Base-by-base conservation (phyloP, 2,797 vertebrate species). In the Neomorphus geoffroyi region DNA sequence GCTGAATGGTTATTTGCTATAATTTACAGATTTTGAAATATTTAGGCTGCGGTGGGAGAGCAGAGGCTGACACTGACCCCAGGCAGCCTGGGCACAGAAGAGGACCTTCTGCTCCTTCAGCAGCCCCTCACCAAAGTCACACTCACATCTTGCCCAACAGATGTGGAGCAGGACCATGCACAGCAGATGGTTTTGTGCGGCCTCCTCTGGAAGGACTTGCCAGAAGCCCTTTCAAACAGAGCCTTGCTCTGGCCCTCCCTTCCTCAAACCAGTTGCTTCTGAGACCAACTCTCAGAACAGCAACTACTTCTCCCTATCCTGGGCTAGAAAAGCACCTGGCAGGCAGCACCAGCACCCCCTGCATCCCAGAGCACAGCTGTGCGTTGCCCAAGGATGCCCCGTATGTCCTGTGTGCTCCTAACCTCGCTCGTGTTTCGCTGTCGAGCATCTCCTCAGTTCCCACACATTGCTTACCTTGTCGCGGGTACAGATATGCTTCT, bases 401-500 rank as follows among this genome's bases (percentile, higher is more conserved):
- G 16, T 13, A 50, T 16, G 50, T 51, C 27, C 50, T 51, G 50
- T 16, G 26, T 51, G 50, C 50, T 51, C 26, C 50, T 51, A 28
- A 28, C 50, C 26, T 51, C 15, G 13, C 53, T 30, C 11, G 16
- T 30, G 10, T 32, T 54, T 18, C 10, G 62, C 67, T n/a, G 48
- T 64, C 5, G 69, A 61, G 75, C 0, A 3, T 2, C 10, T 48
- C 48, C 61, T 9, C 3, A 0, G 23, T 17, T 32, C 72, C 8
- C 64, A 16, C 26, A 10, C 0, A 0, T 72, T 6, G 16, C 53
- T 97, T 94, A 99, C 99, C 99, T 99, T 99, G 91, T 99, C 99
- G 97, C 99, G 98, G 17, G 98, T 98, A 95, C 99, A 99, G 97
- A 99, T 99, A 73, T 97, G 95, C 90, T 98, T 99, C 96, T 95